Evolutionary conservation across 37 sponge, comb jelly and placozoan species (phyloP).

Genomic region (Oscarella lobularis): DNA sequence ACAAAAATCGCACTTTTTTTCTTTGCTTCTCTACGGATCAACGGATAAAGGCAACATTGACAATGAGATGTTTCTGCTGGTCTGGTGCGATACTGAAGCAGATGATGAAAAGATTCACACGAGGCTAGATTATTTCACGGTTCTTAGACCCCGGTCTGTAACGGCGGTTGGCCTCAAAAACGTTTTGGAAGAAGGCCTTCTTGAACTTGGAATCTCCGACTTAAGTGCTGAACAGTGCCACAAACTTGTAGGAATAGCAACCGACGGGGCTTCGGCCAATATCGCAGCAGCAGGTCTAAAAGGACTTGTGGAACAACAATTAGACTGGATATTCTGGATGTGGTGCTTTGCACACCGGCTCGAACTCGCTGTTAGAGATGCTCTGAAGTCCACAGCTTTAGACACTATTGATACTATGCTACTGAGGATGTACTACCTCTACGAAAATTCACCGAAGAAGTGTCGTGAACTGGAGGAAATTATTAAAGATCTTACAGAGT

Average conservation of each 20-base stretch:
- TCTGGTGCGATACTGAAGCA: neutral
- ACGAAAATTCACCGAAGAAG: neutral
- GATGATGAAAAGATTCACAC: neutral
- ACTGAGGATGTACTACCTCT: neutral
- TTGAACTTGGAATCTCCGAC: neutral
- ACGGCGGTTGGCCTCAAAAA: neutral
- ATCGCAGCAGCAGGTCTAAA: neutral
- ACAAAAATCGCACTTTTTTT: neutral
- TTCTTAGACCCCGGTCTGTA: neutral
- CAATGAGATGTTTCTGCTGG: neutral
- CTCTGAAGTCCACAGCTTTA: neutral
- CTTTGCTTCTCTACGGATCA: neutral
- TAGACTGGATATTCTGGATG: neutral
- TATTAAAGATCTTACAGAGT: too few species aligned
- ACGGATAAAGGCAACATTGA: neutral
- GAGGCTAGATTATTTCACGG: neutral
- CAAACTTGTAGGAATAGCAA: conserved; percentile 33
- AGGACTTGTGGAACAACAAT: neutral
- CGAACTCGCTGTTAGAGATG: neutral
- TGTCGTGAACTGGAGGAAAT: neutral
- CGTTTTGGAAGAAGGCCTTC: neutral
- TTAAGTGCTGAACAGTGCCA: neutral
- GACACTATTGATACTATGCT: neutral
- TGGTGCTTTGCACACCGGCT: neutral
- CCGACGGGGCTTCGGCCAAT: conserved; percentile 1